Conservation (phyloP, 2,113 vertebrate genomes). For the Odocoileus virginianus region DNA sequence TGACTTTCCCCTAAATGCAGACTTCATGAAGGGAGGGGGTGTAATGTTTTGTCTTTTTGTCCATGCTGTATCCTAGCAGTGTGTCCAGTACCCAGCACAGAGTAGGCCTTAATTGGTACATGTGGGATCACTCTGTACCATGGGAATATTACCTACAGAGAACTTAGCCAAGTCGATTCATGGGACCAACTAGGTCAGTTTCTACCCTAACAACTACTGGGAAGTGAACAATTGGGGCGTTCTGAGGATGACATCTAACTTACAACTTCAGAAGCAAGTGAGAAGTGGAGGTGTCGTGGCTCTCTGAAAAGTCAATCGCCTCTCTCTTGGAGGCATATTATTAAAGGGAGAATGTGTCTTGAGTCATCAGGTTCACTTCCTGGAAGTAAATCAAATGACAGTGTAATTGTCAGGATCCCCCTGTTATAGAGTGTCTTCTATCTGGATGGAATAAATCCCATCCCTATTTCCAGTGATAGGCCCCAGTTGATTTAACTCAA, state of each 20-base stretch:
- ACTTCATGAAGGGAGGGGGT: not conserved
- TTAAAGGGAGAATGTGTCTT: not conserved
- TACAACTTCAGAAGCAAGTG: not conserved
- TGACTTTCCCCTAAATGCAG: not conserved
- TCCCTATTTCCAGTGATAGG: not conserved
- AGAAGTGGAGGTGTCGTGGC: not conserved
- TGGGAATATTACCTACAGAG: not conserved
- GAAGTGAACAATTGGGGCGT: not conserved
- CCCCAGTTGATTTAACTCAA: not conserved
- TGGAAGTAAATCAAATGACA: constrained; percentile 3
- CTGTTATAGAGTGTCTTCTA: not conserved
- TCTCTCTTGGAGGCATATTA: not conserved
- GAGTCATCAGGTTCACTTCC: not conserved
- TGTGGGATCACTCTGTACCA: not conserved
- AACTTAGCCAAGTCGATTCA: not conserved
- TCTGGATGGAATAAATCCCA: not conserved
- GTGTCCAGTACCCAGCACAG: not conserved
- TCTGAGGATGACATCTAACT: not conserved
- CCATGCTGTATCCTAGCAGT: not conserved
- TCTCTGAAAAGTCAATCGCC: not conserved
- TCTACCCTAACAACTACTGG: not conserved
- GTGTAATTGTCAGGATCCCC: not conserved
- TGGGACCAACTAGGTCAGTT: not conserved
- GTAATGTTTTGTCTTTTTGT: not conserved
- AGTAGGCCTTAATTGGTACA: not conserved